Percentiles rank a stretch among this genome's conserved stretches.
Conservation (phyloP, 1,140 invertebrate genomes). For the Heterodera schachtii region DNA sequence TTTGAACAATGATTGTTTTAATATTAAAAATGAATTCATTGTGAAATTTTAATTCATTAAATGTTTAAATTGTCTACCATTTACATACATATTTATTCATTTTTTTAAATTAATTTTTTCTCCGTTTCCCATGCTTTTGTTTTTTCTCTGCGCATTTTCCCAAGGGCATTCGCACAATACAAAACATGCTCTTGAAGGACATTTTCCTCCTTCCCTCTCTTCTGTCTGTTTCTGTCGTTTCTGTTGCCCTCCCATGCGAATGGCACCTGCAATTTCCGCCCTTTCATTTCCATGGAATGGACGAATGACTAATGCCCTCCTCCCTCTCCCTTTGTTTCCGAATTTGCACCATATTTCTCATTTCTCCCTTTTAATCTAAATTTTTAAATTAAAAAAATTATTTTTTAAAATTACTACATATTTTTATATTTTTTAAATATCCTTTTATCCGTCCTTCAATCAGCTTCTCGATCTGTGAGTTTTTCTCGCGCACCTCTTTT, state of each 20-base stretch:
- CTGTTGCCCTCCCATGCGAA: not conserved
- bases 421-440: too few relatives aligned
- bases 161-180: not conserved
- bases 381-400: not conserved
- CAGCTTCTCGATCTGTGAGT: not conserved
- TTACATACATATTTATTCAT: too few relatives aligned
- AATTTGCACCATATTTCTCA: not conserved
- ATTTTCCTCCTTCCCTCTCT: not conserved
- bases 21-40: too few relatives aligned
- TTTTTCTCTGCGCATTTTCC: not conserved
- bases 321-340: not conserved
- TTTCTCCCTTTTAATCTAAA: conserved; percentile 1
- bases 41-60: too few relatives aligned
- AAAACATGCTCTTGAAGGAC: not conserved
- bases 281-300: not conserved
- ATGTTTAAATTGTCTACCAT: too few relatives aligned
- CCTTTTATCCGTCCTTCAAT: too few relatives aligned
- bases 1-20: not conserved
- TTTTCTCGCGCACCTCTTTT: not conserved
- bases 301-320: not conserved
- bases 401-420: too few relatives aligned
- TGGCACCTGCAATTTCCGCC: not conserved
- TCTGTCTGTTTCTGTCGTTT: not conserved
- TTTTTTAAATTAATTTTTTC: not conserved
- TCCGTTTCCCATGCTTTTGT: not conserved